Evolutionary conservation across 2,888 invertebrate species (phyloP), one percentile per base, ranked within the genome.

Genomic region (Kuschelorhynchus macadamiae): DNA sequence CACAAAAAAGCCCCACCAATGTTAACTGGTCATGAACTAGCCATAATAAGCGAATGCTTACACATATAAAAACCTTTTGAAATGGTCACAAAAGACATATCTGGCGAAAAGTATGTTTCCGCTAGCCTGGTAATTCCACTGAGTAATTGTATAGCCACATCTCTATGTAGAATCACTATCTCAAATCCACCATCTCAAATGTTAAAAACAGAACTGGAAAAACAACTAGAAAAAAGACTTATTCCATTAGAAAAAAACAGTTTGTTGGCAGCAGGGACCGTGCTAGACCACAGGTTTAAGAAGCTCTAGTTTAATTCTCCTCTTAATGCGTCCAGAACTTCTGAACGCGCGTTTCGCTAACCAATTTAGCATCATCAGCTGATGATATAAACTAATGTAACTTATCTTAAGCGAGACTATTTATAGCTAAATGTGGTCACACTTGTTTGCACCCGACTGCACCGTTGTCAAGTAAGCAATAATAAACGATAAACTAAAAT

Each of bases 81-180:
- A 36, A 14, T 8, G n/a, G 41, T 30, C 8, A 61, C 49, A 8
- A 49, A 52, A 52, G 49, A 61, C 18, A 50, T 50, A 8, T 50
- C 61, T 36, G 50, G 61, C 0, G 61, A 50, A 12, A 61, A 42
- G 1, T 57, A 57, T 44, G 30, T 57, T 12, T 44, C 57, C 25
- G 42, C 25, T 25, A 57, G 57, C 17, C 14, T 57, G 30, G 44
- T 57, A 9, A 57, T 57, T 2, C 57, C 57, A 14, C 16, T 57
- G 17, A 14, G 16, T n/a, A 57, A 57, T n/a, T 57, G 57, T 17
- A 52, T 52, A 14, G n/a, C 14, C 12, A 52, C 52, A 21, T 1
- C 39, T 20, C 20, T 55, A 16, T 12, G 17, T 11, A 39, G 14
- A 55, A 9, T 55, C 7, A 55, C 8, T 32, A 18, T 55, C 11